Evolutionary conservation across 2,797 vertebrate species (phyloP).

Genomic region (Centroberyx gerrardi): DNA sequence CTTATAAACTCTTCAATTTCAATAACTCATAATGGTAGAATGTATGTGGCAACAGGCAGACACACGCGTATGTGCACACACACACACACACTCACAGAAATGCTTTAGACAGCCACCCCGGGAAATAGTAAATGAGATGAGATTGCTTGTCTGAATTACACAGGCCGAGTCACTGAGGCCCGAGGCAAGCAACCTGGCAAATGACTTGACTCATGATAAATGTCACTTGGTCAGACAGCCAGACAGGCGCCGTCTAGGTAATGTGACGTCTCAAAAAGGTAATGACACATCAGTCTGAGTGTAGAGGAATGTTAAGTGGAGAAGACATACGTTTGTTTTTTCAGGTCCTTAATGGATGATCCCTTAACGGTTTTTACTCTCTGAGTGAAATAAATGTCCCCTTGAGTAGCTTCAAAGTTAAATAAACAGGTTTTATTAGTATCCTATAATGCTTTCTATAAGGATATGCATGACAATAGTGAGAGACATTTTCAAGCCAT

Average conservation of each 20-base stretch:
- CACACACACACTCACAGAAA: slow-evolving; percentile 1
- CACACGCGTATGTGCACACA: background rate
- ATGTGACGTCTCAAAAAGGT: slow-evolving; percentile 32
- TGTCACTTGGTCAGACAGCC: slow-evolving; percentile 30
- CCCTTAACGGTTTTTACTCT: background rate
- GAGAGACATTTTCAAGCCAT: background rate
- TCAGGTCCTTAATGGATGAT: background rate
- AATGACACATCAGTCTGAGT: slow-evolving; percentile 14
- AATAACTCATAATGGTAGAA: background rate
- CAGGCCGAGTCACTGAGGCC: background rate
- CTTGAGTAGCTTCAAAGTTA: background rate
- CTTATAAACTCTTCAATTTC: background rate
- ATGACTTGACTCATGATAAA: slow-evolving; percentile 51
- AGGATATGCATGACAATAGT: background rate
- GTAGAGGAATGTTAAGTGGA: slow-evolving; percentile 14
- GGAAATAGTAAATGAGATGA: slow-evolving; percentile 35
- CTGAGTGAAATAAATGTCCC: background rate
- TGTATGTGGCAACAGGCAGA: slow-evolving; percentile 8
- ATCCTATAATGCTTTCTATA: background rate
- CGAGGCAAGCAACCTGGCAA: slow-evolving; percentile 37
- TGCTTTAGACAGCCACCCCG: slow-evolving; percentile 23
- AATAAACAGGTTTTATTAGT: background rate
- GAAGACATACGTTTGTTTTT: slow-evolving; percentile 8
- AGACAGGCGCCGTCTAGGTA: background rate
- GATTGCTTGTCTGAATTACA: slow-evolving; percentile 27